phyloP scores from a whole-genome alignment of 2,888 invertebrate genomes.

The Heteromyza rotundicornis region DNA sequence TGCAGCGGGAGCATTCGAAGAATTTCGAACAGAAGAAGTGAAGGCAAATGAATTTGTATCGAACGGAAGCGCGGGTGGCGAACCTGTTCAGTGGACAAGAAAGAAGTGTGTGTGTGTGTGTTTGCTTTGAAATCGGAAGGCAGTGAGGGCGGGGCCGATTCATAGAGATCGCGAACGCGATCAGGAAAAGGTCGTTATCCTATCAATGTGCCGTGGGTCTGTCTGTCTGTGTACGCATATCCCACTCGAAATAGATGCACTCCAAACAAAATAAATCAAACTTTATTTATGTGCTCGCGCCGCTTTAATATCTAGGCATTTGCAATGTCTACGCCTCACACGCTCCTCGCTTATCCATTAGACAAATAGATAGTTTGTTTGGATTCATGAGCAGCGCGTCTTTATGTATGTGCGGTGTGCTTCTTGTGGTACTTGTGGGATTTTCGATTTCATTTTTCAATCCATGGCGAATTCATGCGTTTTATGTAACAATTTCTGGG shows the following conservation, averaged over 20 bases:
- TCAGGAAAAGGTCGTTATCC: slow-evolving; percentile 18
- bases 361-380: background rate
- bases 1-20: background rate
- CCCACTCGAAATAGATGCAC: slow-evolving; percentile 7
- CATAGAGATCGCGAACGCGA: background rate
- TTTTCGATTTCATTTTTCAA: background rate
- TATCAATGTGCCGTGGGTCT: background rate
- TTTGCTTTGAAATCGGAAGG: background rate
- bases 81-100: background rate
- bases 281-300: slow-evolving; percentile 9
- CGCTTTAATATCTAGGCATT: background rate
- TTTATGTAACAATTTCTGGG: background rate
- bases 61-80: slow-evolving; percentile 3
- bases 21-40: background rate
- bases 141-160: background rate
- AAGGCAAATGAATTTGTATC: background rate
- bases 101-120: background rate
- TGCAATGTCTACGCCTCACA: too few relatives aligned
- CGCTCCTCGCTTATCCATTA: background rate
- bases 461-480: background rate
- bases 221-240: too few relatives aligned
- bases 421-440: background rate
- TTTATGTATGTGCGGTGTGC: too few relatives aligned
- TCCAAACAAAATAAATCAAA: slow-evolving; percentile 21
- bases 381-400: background rate